These are phyloP conservation scores for Sesia bembeciformis DNA, from an alignment of 2,888 invertebrate genomes.

Conservation along the genomic window DNA sequence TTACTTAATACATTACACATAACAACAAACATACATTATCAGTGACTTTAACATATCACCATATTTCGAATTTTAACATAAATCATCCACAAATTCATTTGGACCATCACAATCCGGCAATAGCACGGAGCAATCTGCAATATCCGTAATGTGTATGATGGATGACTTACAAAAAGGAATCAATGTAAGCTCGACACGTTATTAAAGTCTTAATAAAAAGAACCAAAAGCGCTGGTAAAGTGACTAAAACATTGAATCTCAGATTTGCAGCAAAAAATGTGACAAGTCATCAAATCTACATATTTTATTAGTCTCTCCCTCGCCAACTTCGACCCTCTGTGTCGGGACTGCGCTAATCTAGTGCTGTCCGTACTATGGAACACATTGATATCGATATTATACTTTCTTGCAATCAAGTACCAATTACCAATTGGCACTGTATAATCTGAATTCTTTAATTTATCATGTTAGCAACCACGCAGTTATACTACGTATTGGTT, in stretches of 20 bases:
- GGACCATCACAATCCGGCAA: too few relatives aligned
- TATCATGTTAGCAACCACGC: too few relatives aligned
- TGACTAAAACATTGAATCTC: constrained; percentile 65
- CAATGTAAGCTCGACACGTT: constrained; percentile 15
- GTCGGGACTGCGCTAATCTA: constrained; percentile 39
- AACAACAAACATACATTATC: too few relatives aligned
- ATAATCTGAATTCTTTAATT: not conserved
- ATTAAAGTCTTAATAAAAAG: constrained; percentile 42
- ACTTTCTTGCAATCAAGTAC: not conserved
- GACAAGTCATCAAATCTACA: constrained; percentile 75
- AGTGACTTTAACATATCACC: too few relatives aligned
- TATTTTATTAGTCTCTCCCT: constrained; percentile 70
- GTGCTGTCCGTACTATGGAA: constrained; percentile 26
- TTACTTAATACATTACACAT: too few relatives aligned
- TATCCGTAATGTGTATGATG: not conserved
- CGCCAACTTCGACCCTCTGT: constrained; percentile 61
- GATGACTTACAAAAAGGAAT: not conserved
- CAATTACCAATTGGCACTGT: constrained; percentile 2
- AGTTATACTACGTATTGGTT: too few relatives aligned
- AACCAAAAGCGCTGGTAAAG: constrained; percentile 32
- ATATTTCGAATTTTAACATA: too few relatives aligned
- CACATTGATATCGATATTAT: constrained; percentile 31
- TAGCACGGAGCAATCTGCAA: not conserved
- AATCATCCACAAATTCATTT: too few relatives aligned
- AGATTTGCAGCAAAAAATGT: constrained; percentile 72